Conservation (phyloP, 2,797 vertebrate genomes). For the Myoxocephalus aenaeus region DNA sequence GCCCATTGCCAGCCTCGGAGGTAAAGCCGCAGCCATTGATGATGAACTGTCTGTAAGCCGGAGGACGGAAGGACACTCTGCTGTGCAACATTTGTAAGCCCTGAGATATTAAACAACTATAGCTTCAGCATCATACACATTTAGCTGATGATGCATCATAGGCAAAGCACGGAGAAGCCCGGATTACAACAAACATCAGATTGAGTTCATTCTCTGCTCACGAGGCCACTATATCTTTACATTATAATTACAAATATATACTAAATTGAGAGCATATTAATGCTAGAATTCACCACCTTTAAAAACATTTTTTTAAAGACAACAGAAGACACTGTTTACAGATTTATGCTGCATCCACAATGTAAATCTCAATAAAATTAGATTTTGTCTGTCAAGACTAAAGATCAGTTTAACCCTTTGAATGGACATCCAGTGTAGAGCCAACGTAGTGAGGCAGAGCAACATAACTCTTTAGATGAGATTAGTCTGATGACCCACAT, state of each 20-base stretch:
- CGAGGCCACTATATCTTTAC: no score
- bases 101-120: slow-evolving; percentile 48
- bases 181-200: not conserved
- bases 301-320: no score
- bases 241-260: no score
- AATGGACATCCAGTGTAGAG: slow-evolving; percentile 22
- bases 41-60: slow-evolving; percentile 46
- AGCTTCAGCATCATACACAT: slow-evolving; percentile 17
- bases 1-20: slow-evolving; percentile 47
- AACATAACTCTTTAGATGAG: slow-evolving; percentile 34
- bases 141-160: slow-evolving; percentile 40
- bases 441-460: slow-evolving; percentile 12
- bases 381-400: not conserved
- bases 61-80: slow-evolving; percentile 36
- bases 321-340: not conserved
- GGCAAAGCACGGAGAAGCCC: not conserved
- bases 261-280: no score
- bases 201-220: no score
- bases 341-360: not conserved
- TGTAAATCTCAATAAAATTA: not conserved
- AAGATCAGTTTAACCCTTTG: slow-evolving; percentile 13
- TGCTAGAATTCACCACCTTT: no score
- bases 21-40: slow-evolving; percentile 47
- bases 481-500: slow-evolving; percentile 50
- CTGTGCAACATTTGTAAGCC: slow-evolving; percentile 42